A percentile compares a stretch with the other conserved stretches of the same genome.
These are phyloP conservation scores for Vesta saturnalis DNA, from an alignment of 2,888 invertebrate genomes.

Conservation along the genomic window DNA sequence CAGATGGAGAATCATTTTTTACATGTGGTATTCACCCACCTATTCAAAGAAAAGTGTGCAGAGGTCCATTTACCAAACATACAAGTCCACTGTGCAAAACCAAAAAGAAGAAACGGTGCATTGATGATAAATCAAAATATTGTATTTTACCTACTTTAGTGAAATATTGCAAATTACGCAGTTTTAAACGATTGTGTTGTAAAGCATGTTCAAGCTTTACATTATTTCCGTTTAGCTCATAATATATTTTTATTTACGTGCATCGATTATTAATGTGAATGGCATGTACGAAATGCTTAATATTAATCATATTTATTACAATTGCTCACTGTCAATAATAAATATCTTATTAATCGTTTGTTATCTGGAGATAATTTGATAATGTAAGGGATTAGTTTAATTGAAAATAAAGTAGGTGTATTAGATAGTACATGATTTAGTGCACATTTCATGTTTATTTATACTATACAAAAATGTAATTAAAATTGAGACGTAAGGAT, in stretches of 20 bases:
- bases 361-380: constrained; percentile 3
- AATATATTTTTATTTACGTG: background rate
- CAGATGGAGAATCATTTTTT: constrained; percentile 60
- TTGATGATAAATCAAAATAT: constrained; percentile 59
- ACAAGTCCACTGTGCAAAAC: constrained; percentile 52
- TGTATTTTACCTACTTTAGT: constrained; percentile 64
- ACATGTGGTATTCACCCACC: constrained; percentile 67
- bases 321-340: background rate
- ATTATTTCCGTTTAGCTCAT: constrained; percentile 28
- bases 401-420: constrained; percentile 1
- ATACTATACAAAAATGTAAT: too few species aligned
- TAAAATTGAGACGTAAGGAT: too few species aligned
- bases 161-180: constrained; percentile 56
- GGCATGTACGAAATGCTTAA: too few species aligned
- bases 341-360: background rate
- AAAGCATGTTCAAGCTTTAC: constrained; percentile 60
- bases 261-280: too few species aligned
- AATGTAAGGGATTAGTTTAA: background rate
- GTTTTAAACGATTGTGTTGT: constrained; percentile 70
- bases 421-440: background rate
- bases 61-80: constrained; percentile 51
- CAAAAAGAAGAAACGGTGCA: constrained; percentile 48
- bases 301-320: background rate
- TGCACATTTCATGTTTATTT: background rate
- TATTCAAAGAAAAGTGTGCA: constrained; percentile 66